Evolutionary conservation across 1,140 invertebrate genomes (phyloP).

Genomic region (Drosophila eugracilis): DNA sequence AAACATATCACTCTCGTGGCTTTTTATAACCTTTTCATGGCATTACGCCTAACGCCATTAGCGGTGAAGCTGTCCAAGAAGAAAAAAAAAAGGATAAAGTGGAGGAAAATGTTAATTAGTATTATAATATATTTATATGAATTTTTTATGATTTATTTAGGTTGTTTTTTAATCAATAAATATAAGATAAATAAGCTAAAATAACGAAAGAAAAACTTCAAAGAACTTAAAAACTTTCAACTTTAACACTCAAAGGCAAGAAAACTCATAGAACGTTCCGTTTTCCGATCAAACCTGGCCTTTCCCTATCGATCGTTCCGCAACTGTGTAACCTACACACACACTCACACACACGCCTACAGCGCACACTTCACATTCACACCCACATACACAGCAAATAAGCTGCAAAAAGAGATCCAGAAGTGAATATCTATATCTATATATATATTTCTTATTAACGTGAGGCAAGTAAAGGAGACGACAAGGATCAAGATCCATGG

Average conservation of each 20-base stretch:
- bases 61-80: too few species aligned
- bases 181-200: too few species aligned
- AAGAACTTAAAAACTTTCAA: too few species aligned
- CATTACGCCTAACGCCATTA: neutral
- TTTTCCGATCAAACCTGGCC: neutral
- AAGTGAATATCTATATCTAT: neutral
- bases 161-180: too few species aligned
- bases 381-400: conserved; percentile 9
- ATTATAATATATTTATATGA: neutral
- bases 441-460: neutral
- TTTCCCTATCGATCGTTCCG: conserved; percentile 2
- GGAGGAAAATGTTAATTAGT: neutral
- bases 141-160: neutral
- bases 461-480: neutral
- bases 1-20: too few species aligned
- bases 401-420: too few species aligned
- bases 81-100: neutral
- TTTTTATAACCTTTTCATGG: neutral
- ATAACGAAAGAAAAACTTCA: too few species aligned
- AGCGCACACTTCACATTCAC: too few species aligned
- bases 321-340: neutral
- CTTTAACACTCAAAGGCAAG: neutral
- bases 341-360: neutral
- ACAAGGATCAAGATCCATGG: conserved; percentile 23
- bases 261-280: too few species aligned